Conservation (phyloP, 2,888 invertebrate genomes). For the Ormyrus labotus region DNA sequence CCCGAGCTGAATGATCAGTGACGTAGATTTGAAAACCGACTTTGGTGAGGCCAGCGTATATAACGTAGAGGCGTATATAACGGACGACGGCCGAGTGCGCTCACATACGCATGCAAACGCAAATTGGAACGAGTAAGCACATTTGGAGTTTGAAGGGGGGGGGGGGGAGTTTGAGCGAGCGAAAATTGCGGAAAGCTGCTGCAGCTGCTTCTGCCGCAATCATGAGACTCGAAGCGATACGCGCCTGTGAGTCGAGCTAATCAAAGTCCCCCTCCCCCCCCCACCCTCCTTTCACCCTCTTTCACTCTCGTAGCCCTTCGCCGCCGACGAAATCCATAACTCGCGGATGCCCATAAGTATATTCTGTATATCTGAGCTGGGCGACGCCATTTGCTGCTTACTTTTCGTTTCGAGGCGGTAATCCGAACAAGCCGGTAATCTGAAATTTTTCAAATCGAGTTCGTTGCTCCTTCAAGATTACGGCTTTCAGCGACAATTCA, state of each 20-base stretch:
- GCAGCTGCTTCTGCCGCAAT: constrained; percentile 25
- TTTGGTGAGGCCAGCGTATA: no score
- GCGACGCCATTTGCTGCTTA: constrained; percentile 41
- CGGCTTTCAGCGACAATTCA: neutral
- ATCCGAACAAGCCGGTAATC: constrained; percentile 26
- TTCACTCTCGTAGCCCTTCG: neutral
- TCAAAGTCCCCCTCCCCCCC: constrained; percentile 18
- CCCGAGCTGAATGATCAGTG: no score
- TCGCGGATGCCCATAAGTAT: neutral
- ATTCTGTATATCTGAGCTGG: neutral
- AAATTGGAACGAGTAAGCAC: constrained; percentile 47
- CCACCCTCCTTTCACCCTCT: constrained; percentile 38
- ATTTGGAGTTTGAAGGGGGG: constrained; percentile 25
- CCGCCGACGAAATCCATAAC: constrained; percentile 34
- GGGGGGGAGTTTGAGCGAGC: neutral
- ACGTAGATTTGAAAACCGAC: no score
- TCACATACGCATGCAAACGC: constrained; percentile 14
- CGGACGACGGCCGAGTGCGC: constrained; percentile 21
- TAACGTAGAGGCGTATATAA: neutral
- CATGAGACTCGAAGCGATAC: constrained; percentile 16
- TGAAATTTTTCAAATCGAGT: neutral
- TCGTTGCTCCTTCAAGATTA: neutral
- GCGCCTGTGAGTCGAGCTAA: constrained; percentile 23
- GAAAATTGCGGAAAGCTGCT: constrained; percentile 45
- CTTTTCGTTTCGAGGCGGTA: constrained; percentile 23